Evolutionary conservation across 2,113 vertebrate genomes (phyloP), one percentile per base, ranked within the genome.

Genomic region (Bufo gargarizans): DNA sequence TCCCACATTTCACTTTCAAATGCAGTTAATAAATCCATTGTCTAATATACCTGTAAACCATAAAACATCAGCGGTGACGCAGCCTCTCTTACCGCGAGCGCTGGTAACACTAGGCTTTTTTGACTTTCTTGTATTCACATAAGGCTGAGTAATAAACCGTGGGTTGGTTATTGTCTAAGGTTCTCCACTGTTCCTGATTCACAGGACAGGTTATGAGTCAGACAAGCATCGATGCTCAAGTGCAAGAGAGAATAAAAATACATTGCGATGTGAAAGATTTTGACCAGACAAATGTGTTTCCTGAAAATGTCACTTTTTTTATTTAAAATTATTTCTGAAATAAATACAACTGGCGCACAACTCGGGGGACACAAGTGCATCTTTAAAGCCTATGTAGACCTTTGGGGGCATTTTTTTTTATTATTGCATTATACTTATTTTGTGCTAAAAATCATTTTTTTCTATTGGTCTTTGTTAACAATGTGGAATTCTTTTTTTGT

Each of bases 191-290:
- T 47, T 71, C 33, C 53, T 85, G 33, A 85, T 53, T 59, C 69
- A 85, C 69, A 58, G n/a, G 22, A 72, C 67, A 14, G 14, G 67
- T 72, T 71, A 84, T 84, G 82, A 84, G 82, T 71, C 82, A 84
- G 17, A 14, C 63, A 50, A 67, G 13, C 49, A 4, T 67, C 1
- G 19, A n/a, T 67, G 49, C 45, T 56, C 56, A 58, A 79, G 16
- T 80, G 53, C 50, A 16, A 20, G 22, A 43, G 16, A 2, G 9
- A 22, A 56, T 59, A 33, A 7, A 55, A 81, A 33, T 33, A 1
- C 0, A 33, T 33, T 33, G 33, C 33, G 33, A 33, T 33, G 33
- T 33, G 33, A 55, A 22, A 78, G 12, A 45, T 8, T 50, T 20
- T 50, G 10, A 17, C 19, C 8, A 2, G 19, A 50, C 20, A 76